Evolutionary conservation across 1,140 invertebrate species (phyloP).

Genomic region (Lerema accius): DNA sequence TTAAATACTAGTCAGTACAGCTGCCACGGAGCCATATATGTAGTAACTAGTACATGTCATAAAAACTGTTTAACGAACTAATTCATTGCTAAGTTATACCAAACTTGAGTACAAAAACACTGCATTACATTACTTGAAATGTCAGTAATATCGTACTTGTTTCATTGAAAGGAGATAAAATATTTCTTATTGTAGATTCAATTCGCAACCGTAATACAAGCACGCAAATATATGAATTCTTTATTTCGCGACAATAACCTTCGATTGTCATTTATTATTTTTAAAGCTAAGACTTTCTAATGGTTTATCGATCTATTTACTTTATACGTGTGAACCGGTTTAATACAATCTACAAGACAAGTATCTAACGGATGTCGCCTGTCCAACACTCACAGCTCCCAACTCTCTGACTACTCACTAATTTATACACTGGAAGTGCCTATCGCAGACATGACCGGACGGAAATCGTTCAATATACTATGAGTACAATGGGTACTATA

Average conservation of each 20-base stretch:
- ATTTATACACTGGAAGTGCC: slow-evolving; percentile 32
- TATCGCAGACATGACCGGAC: slow-evolving; percentile 40
- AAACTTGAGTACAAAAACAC: too few relatives aligned
- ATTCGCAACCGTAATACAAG: neutral
- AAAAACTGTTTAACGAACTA: neutral
- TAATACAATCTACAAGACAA: slow-evolving; percentile 22
- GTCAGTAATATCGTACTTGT: neutral
- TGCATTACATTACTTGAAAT: neutral
- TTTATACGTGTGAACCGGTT: slow-evolving; percentile 40
- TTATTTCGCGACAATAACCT: neutral
- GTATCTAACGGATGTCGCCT: slow-evolving; percentile 43
- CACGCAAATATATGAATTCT: neutral
- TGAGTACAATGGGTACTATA: slow-evolving; percentile 42
- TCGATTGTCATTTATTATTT: neutral
- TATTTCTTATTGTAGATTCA: neutral
- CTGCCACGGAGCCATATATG: neutral
- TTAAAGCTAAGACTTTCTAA: slow-evolving; percentile 15
- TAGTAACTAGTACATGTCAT: neutral
- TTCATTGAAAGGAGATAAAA: neutral
- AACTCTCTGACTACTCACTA: slow-evolving; percentile 3
- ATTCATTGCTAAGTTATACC: neutral
- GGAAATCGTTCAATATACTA: slow-evolving; percentile 45
- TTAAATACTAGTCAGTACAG: neutral
- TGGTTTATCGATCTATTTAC: slow-evolving; percentile 8
- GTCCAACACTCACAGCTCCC: too few relatives aligned